Evolutionary conservation across 2,113 vertebrate species (phyloP).

Genomic region (Melanotaenia duboulayi): DNA sequence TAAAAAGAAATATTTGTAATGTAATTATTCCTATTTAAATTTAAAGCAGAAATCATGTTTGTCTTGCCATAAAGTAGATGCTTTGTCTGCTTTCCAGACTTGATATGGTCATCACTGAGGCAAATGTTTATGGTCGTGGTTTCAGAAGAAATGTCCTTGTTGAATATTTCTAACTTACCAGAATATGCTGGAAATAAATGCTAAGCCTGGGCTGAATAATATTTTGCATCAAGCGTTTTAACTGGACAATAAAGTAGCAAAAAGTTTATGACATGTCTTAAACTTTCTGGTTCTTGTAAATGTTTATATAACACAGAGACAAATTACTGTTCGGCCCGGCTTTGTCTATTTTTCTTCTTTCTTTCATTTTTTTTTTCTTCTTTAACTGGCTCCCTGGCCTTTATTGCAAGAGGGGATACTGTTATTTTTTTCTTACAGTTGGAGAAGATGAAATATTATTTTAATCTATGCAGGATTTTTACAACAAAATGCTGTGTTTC

Average conservation of each 20-base stretch:
- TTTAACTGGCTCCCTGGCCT: conserved; percentile 75
- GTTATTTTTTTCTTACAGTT: conserved; percentile 76
- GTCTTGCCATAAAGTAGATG: conserved; percentile 61
- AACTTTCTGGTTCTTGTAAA: neutral
- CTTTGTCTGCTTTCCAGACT: conserved; percentile 27
- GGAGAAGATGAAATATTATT: conserved; percentile 64
- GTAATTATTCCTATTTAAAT: conserved; percentile 76
- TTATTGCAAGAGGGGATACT: conserved; percentile 74
- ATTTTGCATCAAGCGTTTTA: conserved; percentile 7
- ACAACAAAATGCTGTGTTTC: conserved; percentile 40
- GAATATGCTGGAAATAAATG: conserved; percentile 69
- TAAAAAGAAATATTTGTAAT: conserved; percentile 76
- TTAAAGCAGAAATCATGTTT: conserved; percentile 59
- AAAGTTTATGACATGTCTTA: neutral
- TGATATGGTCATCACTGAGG: neutral
- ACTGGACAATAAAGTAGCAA: conserved; percentile 19
- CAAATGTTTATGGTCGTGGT: neutral
- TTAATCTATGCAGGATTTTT: conserved; percentile 84
- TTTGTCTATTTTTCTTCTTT: conserved; percentile 35
- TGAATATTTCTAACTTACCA: conserved; percentile 9
- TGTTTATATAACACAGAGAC: neutral
- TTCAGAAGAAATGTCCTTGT: conserved; percentile 18
- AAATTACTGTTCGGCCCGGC: conserved; percentile 44
- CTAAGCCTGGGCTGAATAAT: conserved; percentile 43
- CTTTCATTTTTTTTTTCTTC: conserved; percentile 12